Percentiles rank a stretch among this genome's conserved stretches.
These are phyloP conservation scores for Notarius quadriscutis DNA, from an alignment of 2,113 vertebrate genomes.

Conservation along the genomic window DNA sequence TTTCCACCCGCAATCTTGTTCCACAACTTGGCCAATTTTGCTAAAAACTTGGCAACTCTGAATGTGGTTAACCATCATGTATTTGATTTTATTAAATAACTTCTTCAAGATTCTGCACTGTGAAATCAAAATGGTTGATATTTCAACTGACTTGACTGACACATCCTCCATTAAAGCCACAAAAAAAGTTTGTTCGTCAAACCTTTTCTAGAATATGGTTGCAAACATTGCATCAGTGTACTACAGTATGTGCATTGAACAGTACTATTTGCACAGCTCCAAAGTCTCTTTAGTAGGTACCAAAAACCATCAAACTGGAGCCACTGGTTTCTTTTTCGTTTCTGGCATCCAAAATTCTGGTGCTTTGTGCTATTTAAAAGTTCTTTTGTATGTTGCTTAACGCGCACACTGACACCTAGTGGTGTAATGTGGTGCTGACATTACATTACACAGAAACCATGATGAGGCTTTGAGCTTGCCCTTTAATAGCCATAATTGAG, in stretches of 20 bases:
- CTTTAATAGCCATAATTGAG: constrained; percentile 12
- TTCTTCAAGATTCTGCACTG: not conserved
- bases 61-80: not conserved
- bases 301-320: not conserved
- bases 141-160: not conserved
- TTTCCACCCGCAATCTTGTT: not conserved
- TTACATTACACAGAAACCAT: not conserved
- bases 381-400: not conserved
- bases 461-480: not conserved
- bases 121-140: not conserved
- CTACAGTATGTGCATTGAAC: not conserved
- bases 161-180: not conserved
- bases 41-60: not conserved
- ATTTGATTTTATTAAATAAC: not conserved
- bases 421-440: not conserved
- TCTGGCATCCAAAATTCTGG: not conserved
- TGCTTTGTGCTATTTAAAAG: not conserved
- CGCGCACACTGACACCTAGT: constrained; percentile 29
- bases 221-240: not conserved
- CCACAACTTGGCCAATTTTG: not conserved
- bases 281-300: not conserved
- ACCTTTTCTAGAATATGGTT: not conserved
- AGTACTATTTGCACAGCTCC: not conserved
- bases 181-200: not conserved
- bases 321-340: not conserved